Percentiles rank a stretch among this genome's conserved stretches.
Evolutionary conservation across 1,140 invertebrate genomes (phyloP).

Genomic region (Nasonia longicornis): DNA sequence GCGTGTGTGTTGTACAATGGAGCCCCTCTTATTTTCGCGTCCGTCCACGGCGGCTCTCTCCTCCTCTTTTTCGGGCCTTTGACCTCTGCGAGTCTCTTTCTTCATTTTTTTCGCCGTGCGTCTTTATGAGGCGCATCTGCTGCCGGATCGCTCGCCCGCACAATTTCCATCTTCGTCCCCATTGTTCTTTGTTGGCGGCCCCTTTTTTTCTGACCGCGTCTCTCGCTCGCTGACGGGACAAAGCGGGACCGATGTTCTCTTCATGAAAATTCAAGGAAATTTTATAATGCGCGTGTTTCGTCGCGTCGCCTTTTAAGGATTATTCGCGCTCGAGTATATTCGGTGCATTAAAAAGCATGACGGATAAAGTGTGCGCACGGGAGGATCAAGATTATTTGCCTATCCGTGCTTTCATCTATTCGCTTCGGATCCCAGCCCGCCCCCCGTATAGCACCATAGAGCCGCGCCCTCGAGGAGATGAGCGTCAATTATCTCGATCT

Average conservation of each 20-base stretch:
- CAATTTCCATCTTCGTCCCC: conserved; percentile 15
- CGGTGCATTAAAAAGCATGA: too few relatives aligned
- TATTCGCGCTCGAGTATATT: too few relatives aligned
- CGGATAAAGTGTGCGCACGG: too few relatives aligned
- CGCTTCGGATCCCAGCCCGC: too few relatives aligned
- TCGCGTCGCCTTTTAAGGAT: not conserved
- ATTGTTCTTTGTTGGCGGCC: conserved; percentile 34
- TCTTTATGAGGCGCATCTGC: conserved; percentile 26
- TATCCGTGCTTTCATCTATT: conserved; percentile 22
- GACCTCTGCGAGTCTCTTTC: not conserved
- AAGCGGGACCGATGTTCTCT: not conserved
- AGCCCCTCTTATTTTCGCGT: not conserved
- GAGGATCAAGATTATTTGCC: not conserved
- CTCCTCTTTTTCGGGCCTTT: conserved; percentile 12
- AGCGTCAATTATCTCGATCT: conserved; percentile 33
- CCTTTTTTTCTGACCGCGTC: not conserved
- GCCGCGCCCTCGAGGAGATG: conserved; percentile 35
- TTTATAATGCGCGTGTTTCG: not conserved
- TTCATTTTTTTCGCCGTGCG: not conserved
- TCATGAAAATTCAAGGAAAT: conserved; percentile 9
- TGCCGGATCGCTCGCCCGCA: not conserved
- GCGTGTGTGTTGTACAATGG: not conserved
- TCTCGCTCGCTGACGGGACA: conserved; percentile 13
- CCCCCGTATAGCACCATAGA: not conserved
- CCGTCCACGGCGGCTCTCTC: too few relatives aligned